Percentiles rank a stretch among this genome's conserved stretches.
Conservation (phyloP, 1,140 invertebrate genomes). For the Caenorhabditis brenneri region DNA sequence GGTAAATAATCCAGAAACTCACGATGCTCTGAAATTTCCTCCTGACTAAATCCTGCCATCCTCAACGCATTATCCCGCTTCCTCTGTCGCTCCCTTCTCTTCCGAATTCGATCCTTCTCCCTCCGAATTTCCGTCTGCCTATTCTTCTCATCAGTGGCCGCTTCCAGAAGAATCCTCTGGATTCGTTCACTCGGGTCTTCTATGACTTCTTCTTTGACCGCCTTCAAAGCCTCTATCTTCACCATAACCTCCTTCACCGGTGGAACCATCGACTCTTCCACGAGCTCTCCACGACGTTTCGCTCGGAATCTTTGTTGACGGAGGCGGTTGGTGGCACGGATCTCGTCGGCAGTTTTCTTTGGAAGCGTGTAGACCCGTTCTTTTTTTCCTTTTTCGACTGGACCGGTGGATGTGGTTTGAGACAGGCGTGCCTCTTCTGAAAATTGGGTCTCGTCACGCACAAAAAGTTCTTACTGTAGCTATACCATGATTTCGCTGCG, state of each 20-base stretch:
- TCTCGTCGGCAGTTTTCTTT: neutral
- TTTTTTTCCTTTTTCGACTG: neutral
- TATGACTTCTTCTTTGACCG: too few relatives aligned
- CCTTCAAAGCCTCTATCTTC: neutral
- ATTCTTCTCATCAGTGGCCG: neutral
- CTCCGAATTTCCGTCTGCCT: neutral
- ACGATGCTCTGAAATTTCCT: neutral
- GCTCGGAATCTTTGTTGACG: slow-evolving; percentile 16
- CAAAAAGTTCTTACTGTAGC: too few relatives aligned
- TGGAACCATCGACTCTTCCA: neutral
- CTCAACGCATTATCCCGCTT: neutral
- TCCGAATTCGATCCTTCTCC: slow-evolving; percentile 13
- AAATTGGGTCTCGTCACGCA: too few relatives aligned
- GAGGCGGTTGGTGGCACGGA: neutral
- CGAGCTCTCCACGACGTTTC: neutral
- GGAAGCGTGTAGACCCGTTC: neutral
- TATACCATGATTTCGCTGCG: too few relatives aligned
- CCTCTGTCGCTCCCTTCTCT: neutral
- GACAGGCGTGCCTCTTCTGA: neutral
- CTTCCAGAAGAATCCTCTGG: neutral
- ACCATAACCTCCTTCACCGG: neutral
- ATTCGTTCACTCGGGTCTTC: too few relatives aligned
- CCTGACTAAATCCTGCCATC: neutral
- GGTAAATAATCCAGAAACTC: neutral
- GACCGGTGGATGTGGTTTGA: neutral